Conservation (phyloP, 1,140 invertebrate species). For the Drosophila varians region DNA sequence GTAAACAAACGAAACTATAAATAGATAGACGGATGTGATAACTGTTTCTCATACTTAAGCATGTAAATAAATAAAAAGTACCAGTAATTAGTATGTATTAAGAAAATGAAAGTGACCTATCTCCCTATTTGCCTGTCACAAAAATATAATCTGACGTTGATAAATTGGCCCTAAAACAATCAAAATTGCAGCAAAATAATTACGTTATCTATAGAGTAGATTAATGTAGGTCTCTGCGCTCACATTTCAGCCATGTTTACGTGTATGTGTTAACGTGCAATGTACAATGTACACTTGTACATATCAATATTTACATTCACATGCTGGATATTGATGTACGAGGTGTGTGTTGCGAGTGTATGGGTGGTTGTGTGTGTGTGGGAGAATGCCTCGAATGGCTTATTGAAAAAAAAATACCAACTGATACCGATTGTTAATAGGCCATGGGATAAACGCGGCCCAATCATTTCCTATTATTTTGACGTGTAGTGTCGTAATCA, state of each 20-base stretch:
- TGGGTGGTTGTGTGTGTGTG: slow-evolving; percentile 8
- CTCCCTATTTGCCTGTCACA: slow-evolving; percentile 2
- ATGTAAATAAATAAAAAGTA: background rate
- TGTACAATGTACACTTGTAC: slow-evolving; percentile 19
- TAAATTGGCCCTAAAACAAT: slow-evolving; percentile 18
- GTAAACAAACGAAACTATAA: too few species aligned
- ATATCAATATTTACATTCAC: slow-evolving; percentile 42
- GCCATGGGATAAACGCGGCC: slow-evolving; percentile 30
- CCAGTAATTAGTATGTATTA: background rate
- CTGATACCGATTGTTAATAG: slow-evolving; percentile 47
- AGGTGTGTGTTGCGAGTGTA: slow-evolving; percentile 1
- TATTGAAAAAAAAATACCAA: slow-evolving; percentile 35
- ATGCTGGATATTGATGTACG: slow-evolving; percentile 33
- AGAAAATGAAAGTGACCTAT: slow-evolving; percentile 9
- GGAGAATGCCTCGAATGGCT: slow-evolving; percentile 16
- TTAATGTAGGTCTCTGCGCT: slow-evolving; percentile 38
- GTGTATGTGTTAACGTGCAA: background rate
- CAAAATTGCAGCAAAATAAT: slow-evolving; percentile 8
- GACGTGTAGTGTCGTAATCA: slow-evolving; percentile 65
- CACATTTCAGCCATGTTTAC: slow-evolving; percentile 15
- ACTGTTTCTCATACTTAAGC: background rate
- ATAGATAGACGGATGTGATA: too few species aligned
- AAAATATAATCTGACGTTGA: slow-evolving; percentile 1
- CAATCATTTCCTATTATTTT: slow-evolving; percentile 56
- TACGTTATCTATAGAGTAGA: slow-evolving; percentile 30